Conservation (phyloP, 1,140 invertebrate species). For the Marisa cornuarietis region DNA sequence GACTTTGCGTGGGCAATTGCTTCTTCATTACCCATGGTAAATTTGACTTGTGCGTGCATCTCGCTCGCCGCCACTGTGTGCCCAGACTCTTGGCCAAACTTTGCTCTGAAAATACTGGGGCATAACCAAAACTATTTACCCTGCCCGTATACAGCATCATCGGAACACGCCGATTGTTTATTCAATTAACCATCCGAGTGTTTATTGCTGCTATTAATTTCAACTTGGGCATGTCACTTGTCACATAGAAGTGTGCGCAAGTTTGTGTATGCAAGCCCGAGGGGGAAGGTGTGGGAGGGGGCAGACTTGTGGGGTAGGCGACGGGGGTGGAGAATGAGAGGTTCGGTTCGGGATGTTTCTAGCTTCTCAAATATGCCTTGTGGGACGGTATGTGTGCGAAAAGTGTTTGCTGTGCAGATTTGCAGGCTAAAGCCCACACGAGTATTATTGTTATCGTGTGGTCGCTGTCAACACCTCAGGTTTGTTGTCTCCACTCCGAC, state of each 20-base stretch:
- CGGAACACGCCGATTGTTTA: constrained; percentile 10
- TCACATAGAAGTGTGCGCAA: too few species aligned
- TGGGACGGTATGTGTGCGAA: not conserved
- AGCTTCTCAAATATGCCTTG: constrained; percentile 25
- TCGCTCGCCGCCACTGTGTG: constrained; percentile 6
- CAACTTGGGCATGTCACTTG: constrained; percentile 10
- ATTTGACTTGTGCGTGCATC: constrained; percentile 9
- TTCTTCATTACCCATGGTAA: constrained; percentile 7
- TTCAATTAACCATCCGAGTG: constrained; percentile 24
- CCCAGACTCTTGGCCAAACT: constrained; percentile 14
- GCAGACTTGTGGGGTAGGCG: not conserved
- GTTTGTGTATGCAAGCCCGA: too few species aligned
- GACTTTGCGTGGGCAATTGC: constrained; percentile 7
- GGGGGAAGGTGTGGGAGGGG: not conserved
- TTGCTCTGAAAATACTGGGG: constrained; percentile 19
- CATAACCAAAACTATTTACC: constrained; percentile 23
- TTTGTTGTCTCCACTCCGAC: constrained; percentile 14
- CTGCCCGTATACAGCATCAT: constrained; percentile 14
- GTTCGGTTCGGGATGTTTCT: not conserved
- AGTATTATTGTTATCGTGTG: constrained; percentile 20
- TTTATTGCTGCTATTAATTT: constrained; percentile 27
- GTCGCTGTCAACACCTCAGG: constrained; percentile 17
- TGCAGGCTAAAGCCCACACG: constrained; percentile 8
- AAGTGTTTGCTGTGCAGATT: constrained; percentile 24
- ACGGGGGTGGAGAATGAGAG: too few species aligned